These are phyloP conservation scores for Dryomyza anilis DNA, from an alignment of 2,888 invertebrate genomes.

Conservation along the genomic window DNA sequence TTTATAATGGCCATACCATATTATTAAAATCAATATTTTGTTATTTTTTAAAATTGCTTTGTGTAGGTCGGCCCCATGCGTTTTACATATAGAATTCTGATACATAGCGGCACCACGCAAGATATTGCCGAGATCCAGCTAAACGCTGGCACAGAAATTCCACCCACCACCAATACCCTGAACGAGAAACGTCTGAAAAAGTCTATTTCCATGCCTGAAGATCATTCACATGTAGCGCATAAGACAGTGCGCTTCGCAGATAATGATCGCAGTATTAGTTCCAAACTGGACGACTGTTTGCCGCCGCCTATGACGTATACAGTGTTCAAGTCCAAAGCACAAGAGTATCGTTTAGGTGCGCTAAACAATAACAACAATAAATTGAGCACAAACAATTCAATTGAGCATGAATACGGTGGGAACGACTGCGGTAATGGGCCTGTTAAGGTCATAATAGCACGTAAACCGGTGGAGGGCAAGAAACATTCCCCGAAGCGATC, in stretches of 20 bases:
- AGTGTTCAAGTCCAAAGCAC: slow-evolving; percentile 25
- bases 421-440: slow-evolving; percentile 42
- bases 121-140: slow-evolving; percentile 4
- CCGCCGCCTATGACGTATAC: slow-evolving; percentile 18
- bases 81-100: slow-evolving; percentile 68
- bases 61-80: slow-evolving; percentile 68
- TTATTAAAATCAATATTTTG: no score
- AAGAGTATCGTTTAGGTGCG: slow-evolving; percentile 18
- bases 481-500: slow-evolving; percentile 42
- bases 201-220: neutral
- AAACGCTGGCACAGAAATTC: slow-evolving; percentile 4
- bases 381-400: slow-evolving; percentile 30
- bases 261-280: neutral
- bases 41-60: no score
- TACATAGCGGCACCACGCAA: slow-evolving; percentile 41
- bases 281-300: slow-evolving; percentile 2
- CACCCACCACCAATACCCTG: no score
- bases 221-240: neutral
- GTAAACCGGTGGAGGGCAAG: slow-evolving; percentile 38
- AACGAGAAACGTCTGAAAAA: no score
- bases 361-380: slow-evolving; percentile 30
- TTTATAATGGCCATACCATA: no score
- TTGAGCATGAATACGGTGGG: neutral
- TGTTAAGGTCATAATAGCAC: slow-evolving; percentile 47
- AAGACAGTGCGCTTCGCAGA: slow-evolving; percentile 20